Evolutionary conservation across 2,113 vertebrate genomes (phyloP).

Genomic region (Isichthys henryi): DNA sequence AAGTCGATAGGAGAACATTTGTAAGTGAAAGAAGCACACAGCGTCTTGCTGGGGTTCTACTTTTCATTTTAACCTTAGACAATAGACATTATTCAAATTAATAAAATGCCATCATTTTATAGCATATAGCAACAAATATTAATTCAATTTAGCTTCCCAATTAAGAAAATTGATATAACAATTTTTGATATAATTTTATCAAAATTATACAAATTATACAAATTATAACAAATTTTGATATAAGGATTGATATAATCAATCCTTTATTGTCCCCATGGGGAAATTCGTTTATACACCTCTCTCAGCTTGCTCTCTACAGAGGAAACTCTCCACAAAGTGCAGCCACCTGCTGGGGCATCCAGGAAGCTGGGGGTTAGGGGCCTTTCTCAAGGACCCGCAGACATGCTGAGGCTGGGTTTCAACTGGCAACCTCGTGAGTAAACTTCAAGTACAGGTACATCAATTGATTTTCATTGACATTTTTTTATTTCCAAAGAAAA

Average conservation of each 20-base stretch:
- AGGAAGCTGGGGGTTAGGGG: no score
- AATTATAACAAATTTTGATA: no score
- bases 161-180: background rate
- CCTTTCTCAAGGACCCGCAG: no score
- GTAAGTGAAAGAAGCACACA: background rate
- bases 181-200: no score
- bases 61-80: background rate
- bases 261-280: no score
- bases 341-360: no score
- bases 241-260: no score
- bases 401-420: no score
- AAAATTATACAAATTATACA: no score
- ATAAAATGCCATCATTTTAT: background rate
- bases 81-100: background rate
- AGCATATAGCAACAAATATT: background rate
- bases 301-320: no score
- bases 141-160: background rate
- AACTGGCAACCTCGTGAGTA: background rate
- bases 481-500: background rate
- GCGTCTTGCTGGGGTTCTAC: background rate
- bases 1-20: background rate
- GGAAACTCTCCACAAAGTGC: no score
- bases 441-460: background rate
- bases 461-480: background rate
- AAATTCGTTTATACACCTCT: no score